Evolutionary conservation across 2,797 vertebrate genomes (phyloP).

Genomic region (Onychomys arenicola): DNA sequence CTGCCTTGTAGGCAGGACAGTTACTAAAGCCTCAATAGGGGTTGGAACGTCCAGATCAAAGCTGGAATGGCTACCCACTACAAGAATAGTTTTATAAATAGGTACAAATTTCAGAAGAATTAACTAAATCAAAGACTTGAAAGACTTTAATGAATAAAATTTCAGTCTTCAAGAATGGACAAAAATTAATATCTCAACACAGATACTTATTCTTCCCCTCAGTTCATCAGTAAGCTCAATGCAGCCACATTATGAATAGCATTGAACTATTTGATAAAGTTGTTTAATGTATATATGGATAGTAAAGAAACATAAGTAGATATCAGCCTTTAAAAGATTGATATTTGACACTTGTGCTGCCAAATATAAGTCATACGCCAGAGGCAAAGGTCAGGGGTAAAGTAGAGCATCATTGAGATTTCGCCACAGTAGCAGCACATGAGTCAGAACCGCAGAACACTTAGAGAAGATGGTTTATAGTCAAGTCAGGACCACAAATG

Average conservation of each 20-base stretch:
- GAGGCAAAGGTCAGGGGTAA: background rate
- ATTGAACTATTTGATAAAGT: background rate
- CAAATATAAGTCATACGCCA: background rate
- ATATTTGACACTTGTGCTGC: too few species aligned
- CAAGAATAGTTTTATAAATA: background rate
- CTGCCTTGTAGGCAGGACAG: too few species aligned
- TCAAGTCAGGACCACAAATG: background rate
- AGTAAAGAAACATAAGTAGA: background rate
- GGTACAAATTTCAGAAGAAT: conserved; percentile 25
- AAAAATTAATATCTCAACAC: background rate
- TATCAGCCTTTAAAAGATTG: background rate
- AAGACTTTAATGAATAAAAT: conserved; percentile 18
- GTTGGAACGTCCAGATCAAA: too few species aligned
- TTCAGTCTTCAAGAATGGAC: background rate
- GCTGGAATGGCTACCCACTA: too few species aligned
- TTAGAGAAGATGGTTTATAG: background rate
- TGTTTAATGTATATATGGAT: background rate
- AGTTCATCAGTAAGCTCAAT: background rate
- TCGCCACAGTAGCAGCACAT: background rate
- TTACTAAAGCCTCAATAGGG: too few species aligned
- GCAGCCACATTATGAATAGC: background rate
- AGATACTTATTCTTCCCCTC: background rate
- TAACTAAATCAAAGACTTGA: background rate
- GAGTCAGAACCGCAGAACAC: background rate
- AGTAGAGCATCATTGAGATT: background rate